Base-by-base conservation (phyloP, 2,888 invertebrate genomes). In the Cacoxenus indagator region DNA sequence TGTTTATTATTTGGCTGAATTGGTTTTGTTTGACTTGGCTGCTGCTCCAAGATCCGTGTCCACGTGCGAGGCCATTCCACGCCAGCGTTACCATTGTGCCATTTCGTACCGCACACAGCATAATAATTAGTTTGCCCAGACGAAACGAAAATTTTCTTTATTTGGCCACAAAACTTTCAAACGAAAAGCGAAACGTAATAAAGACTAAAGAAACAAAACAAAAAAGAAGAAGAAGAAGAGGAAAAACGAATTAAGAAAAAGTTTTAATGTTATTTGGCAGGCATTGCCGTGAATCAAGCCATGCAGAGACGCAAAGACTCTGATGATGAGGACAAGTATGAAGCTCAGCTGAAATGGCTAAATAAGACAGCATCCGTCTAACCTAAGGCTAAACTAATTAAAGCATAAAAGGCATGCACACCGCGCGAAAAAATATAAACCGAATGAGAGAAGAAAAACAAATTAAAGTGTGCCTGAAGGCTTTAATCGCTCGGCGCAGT, bases 191-290 rank as follows among this genome's bases (percentile, higher is more conserved):
- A 14, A 14, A 14, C 2, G 37, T 11, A 37, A 37, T 11, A 37
- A 37, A n/a, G 48, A 17, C 48, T 14, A 17, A 14, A 48, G 1
- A 2, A 48, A 9, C 26, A 55, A 59, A 59, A 31, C 31, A 19
- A 59, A 37, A 31, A 29, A 59, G 31, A 37, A 59, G 45, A 62
- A 37, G 43, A 4, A 54, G 3, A 54, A 48, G 62, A 67, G 24
- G 69, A 67, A 64, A 61, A 73, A 37, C 8, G 43, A 37, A 61
- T 17, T 17, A 59, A 37, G 43, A 22, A 69, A 75, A 80, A 82
- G 65, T 81, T 81, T 81, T 81, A 81, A 81, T 81, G 81, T 81
- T 79, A 81, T 81, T 81, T 81, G 79, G 74, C 79, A 80, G 82
- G 78, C 75, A 73, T 70, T 11, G 37, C 8, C 37, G 24, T 37